These are phyloP conservation scores for Mycteria americana DNA, from an alignment of 2,797 vertebrate genomes.

Conservation along the genomic window DNA sequence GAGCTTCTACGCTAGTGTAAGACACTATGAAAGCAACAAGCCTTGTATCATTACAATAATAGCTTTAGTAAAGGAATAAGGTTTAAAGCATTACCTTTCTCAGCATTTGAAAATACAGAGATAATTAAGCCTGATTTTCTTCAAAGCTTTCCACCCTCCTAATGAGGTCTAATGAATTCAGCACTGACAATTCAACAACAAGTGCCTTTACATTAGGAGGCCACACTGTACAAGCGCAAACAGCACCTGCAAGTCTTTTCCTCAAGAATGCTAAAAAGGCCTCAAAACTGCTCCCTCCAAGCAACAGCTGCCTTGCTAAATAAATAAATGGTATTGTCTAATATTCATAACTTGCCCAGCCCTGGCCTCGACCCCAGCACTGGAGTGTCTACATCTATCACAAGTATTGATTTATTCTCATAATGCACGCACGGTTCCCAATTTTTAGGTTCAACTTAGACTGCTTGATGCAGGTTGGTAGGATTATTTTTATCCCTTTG, in stretches of 20 bases:
- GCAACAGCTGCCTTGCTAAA: not conserved
- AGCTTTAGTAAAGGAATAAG: not conserved
- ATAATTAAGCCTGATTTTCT: slow-evolving; percentile 18
- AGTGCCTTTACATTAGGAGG: not conserved
- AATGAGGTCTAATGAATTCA: slow-evolving; percentile 15
- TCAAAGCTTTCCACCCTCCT: not conserved
- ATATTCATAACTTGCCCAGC: not conserved
- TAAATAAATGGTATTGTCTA: not conserved
- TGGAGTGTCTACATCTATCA: not conserved
- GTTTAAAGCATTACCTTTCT: not conserved
- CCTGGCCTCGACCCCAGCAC: fast-evolving
- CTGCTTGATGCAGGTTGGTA: not conserved
- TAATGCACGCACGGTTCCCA: fast-evolving
- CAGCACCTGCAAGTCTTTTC: not conserved
- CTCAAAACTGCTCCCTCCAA: not conserved
- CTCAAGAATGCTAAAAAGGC: not conserved
- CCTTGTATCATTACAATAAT: not conserved
- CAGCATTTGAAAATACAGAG: not conserved
- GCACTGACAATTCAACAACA: not conserved
- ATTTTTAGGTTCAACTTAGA: not conserved
- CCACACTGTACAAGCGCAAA: not conserved
- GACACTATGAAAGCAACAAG: not conserved
- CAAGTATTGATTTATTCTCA: not conserved
- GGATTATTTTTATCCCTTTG: not conserved
- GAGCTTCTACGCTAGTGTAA: not conserved